Percentiles rank a stretch among this genome's conserved stretches.
phyloP scores from a whole-genome alignment of 2,113 vertebrate species.

The Esox niger region DNA sequence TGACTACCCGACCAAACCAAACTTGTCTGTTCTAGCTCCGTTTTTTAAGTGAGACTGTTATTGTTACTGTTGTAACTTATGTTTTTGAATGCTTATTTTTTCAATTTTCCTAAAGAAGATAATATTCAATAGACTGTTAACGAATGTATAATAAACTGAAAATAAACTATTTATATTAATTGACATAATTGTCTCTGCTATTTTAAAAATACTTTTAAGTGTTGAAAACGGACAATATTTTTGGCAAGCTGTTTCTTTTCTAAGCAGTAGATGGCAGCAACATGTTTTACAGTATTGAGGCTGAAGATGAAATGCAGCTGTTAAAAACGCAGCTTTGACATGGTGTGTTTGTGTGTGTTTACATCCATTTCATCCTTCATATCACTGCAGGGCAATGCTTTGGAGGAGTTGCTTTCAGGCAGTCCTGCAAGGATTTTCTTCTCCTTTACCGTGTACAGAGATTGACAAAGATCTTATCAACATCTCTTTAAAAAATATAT shows the following conservation, averaged over 20 bases:
- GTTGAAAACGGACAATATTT: background rate
- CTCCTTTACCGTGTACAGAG: background rate
- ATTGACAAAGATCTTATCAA: background rate
- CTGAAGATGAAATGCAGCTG: background rate
- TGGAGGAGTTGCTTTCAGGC: too few species aligned
- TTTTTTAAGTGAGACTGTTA: background rate
- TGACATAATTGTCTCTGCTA: constrained; percentile 26
- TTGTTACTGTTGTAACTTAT: constrained; percentile 24
- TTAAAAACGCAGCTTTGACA: background rate
- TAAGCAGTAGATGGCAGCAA: constrained; percentile 63
- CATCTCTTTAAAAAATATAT: background rate
- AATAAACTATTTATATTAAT: constrained; percentile 59
- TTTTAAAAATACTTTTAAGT: background rate
- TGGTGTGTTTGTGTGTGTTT: background rate
- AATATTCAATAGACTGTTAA: constrained; percentile 54
- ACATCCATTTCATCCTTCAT: background rate
- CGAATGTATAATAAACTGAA: constrained; percentile 52
- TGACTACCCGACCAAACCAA: constrained; percentile 4
- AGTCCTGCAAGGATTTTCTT: background rate
- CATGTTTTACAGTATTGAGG: constrained; percentile 1
- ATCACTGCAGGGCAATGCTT: background rate
- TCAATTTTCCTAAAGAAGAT: constrained; percentile 42
- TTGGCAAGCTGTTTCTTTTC: background rate
- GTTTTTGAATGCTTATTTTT: constrained; percentile 50
- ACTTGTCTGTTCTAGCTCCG: background rate